Conservation (phyloP, 2,888 invertebrate genomes). For the Craniophora ligustri region DNA sequence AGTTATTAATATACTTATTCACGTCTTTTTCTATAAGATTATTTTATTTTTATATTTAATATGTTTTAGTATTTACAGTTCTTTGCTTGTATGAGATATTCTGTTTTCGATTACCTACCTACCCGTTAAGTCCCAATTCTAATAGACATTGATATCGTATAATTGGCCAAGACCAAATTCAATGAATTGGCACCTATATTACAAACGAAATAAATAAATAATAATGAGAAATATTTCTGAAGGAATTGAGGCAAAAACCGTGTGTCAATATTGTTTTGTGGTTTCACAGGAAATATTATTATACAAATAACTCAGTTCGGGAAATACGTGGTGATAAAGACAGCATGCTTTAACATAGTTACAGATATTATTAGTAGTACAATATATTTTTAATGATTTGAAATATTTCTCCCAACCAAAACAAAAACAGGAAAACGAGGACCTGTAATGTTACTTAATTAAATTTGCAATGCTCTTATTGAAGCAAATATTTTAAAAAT, state of each 20-base stretch:
- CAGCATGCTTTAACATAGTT: not conserved
- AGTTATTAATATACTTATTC: not conserved
- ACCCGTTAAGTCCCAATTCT: slow-evolving; percentile 10
- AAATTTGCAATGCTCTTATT: not conserved
- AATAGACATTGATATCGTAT: not conserved
- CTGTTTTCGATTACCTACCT: too few species aligned
- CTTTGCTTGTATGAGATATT: not conserved
- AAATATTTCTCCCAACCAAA: slow-evolving; percentile 4
- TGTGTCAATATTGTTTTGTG: too few species aligned
- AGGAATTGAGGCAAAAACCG: not conserved
- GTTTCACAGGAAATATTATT: not conserved
- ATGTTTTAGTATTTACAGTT: not conserved
- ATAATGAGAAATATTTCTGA: not conserved
- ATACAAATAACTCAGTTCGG: slow-evolving; percentile 12
- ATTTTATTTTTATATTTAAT: not conserved
- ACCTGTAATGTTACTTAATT: not conserved
- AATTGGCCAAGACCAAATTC: slow-evolving; percentile 1
- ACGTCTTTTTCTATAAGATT: too few species aligned
- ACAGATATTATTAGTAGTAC: slow-evolving; percentile 4
- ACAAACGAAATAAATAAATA: slow-evolving; percentile 1
- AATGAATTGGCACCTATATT: not conserved
- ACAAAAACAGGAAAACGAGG: slow-evolving; percentile 16
- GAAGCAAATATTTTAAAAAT: not conserved
- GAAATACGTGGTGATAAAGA: slow-evolving; percentile 31
- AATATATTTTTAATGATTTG: not conserved